Base-by-base conservation (phyloP, 92 coral and sea anemone species). In the Porites cylindrica region DNA sequence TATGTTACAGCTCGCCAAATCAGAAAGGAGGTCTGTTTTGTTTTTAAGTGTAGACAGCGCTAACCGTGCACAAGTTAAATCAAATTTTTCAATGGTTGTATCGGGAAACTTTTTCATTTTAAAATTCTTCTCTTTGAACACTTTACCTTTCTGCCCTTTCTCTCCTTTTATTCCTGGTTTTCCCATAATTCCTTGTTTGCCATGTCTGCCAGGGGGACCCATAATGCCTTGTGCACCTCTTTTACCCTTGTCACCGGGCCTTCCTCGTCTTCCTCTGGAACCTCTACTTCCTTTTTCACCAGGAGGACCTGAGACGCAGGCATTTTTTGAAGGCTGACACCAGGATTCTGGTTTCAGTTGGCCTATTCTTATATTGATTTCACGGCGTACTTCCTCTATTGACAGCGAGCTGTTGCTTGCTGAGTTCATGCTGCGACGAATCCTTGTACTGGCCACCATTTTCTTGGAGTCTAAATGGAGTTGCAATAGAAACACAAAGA, bases 381-480 rank as follows among this genome's bases (percentile, higher is more conserved):
- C 81, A 59, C 69, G 65, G 4, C 81, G 81, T 4, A 77, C 81
- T 10, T 77, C 81, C 7, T 77, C 81, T 60, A 61, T 77, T 26
- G 70, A 17, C 51, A 38, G 65, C 18, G 81, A 77, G 65, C n/a
- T 58, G 70, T 77, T 77, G 58, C 81, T 77, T 26, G 7, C 21
- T 58, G 65, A 32, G 23, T 12, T 59, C 69, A 77, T 29, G 26
- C 81, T 77, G 68, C 81, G 81, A 1, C 81, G 81, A 17, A 77
- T 13, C 2, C 61, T 77, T 63, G 68, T 77, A n/a, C n/a, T n/a
- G n/a, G n/a, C n/a, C n/a, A n/a, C n/a, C n/a, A n/a, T n/a, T n/a
- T n/a, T n/a, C n/a, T n/a, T n/a, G n/a, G n/a, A n/a, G n/a, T n/a
- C n/a, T n/a, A n/a, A n/a, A n/a, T n/a, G n/a, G n/a, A n/a, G n/a